Conservation (phyloP, 2,888 invertebrate species). For the Brachypterus glaber region DNA sequence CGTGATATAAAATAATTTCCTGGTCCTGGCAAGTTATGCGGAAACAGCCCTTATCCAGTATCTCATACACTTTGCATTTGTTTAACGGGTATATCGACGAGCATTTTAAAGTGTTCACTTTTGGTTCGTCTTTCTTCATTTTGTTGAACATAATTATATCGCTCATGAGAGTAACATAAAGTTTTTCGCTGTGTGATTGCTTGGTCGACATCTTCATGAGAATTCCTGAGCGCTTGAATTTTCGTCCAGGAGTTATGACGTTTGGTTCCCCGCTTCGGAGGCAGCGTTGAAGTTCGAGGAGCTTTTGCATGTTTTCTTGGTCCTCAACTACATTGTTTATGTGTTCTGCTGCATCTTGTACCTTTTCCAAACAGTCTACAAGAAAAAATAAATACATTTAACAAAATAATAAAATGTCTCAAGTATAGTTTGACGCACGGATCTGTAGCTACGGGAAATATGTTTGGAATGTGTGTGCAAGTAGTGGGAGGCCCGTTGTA, state of each 20-base stretch:
- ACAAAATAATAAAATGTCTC: neutral
- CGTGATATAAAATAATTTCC: constrained; percentile 48
- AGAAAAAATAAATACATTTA: constrained; percentile 15
- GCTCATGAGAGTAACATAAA: constrained; percentile 61
- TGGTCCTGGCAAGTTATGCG: constrained; percentile 51
- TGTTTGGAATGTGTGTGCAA: too few relatives aligned
- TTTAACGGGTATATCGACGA: constrained; percentile 60
- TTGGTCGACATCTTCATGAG: constrained; percentile 36
- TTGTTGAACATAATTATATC: constrained; percentile 69
- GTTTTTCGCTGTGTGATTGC: constrained; percentile 40
- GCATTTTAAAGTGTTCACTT: constrained; percentile 52
- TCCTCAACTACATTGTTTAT: constrained; percentile 65
- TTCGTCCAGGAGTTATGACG: constrained; percentile 59
- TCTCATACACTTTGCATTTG: constrained; percentile 55
- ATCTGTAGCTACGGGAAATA: too few relatives aligned
- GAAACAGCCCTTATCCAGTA: constrained; percentile 50
- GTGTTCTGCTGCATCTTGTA: constrained; percentile 59
- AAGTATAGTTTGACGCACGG: too few relatives aligned
- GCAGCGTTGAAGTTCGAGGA: constrained; percentile 57
- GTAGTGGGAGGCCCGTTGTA: too few relatives aligned
- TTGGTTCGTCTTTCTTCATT: constrained; percentile 47
- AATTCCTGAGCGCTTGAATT: constrained; percentile 57
- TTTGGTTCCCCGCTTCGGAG: constrained; percentile 52
- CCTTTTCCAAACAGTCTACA: constrained; percentile 55
- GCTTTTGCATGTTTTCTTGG: constrained; percentile 59